A percentile compares a stretch with the other conserved stretches of the same genome.
phyloP scores from a whole-genome alignment of 2,888 invertebrate genomes.

The Cataglyphis cursor region DNA sequence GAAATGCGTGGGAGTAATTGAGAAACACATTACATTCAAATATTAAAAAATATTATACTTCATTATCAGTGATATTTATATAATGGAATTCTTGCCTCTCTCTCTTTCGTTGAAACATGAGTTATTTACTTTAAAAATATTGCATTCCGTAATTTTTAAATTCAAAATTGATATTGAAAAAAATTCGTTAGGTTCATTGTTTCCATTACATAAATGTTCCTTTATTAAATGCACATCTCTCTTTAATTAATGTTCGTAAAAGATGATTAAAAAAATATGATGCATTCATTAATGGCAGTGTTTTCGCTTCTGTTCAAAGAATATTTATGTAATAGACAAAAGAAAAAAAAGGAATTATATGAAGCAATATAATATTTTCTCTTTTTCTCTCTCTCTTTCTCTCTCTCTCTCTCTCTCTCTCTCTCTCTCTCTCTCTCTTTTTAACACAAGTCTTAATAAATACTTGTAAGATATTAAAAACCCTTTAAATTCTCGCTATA shows the following conservation, averaged over 20 bases:
- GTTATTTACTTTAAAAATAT: neutral
- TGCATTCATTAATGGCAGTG: neutral
- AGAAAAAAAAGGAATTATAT: neutral
- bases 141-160: neutral
- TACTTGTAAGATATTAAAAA: conserved; percentile 11
- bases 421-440: neutral
- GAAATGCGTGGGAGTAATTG: neutral
- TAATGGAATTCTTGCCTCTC: neutral
- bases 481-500: conserved; percentile 30
- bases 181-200: neutral
- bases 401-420: neutral
- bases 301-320: neutral
- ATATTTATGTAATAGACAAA: neutral
- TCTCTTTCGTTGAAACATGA: neutral
- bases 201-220: neutral
- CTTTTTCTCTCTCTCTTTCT: neutral
- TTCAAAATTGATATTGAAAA: neutral
- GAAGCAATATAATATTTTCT: conserved; percentile 6
- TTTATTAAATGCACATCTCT: neutral
- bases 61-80: neutral
- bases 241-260: conserved; percentile 1
- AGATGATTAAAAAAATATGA: neutral
- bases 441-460: conserved; percentile 1
- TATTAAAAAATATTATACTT: neutral
- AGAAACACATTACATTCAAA: conserved; percentile 9